Conservation (phyloP, 1,140 invertebrate species). For the Diploscapter pachys region DNA sequence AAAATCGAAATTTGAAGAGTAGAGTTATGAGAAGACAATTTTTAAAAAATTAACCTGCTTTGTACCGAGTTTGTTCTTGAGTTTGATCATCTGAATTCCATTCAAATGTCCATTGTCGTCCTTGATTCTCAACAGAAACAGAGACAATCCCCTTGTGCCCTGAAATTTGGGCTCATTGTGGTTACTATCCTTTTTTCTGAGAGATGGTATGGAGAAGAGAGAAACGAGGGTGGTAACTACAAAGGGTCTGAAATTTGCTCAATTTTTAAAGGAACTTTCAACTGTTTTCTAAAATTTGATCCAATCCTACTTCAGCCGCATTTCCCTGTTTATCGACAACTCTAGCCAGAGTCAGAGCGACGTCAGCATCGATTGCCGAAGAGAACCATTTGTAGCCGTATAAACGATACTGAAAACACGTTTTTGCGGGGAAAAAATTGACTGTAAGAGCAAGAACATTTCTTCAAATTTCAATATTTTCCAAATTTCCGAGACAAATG, state of each 20-base stretch:
- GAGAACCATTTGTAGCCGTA: constrained; percentile 69
- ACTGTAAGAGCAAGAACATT: not conserved
- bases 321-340: constrained; percentile 61
- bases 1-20: not conserved
- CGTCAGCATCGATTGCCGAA: constrained; percentile 68
- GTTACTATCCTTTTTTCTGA: not conserved
- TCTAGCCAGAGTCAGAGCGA: constrained; percentile 66
- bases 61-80: constrained; percentile 68
- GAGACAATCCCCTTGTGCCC: constrained; percentile 64
- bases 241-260: not conserved
- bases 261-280: not conserved
- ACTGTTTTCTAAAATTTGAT: not conserved
- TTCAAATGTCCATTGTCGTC: constrained; percentile 62
- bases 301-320: constrained; percentile 53
- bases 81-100: constrained; percentile 64
- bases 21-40: not conserved
- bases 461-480: not conserved
- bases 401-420: constrained; percentile 61
- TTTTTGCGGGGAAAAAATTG: not conserved
- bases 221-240: not conserved
- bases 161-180: constrained; percentile 38
- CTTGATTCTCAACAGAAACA: constrained; percentile 65
- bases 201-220: not conserved
- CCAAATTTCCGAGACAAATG: not conserved
- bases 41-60: constrained; percentile 45